These are phyloP conservation scores for Hepsetus odoe DNA, from an alignment of 2,113 vertebrate genomes.

Conservation along the genomic window DNA sequence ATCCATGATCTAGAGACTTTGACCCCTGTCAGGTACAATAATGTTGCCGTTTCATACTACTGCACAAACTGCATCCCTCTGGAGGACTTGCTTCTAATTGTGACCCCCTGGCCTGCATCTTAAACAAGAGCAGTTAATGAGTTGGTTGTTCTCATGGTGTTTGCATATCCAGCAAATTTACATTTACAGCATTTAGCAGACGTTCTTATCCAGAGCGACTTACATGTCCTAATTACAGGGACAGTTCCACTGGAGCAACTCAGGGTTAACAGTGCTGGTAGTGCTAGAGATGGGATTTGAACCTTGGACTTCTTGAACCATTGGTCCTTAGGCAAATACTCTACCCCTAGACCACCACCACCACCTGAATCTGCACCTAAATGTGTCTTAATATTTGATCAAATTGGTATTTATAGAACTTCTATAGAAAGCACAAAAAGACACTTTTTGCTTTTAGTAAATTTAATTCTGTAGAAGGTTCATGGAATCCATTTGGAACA, in stretches of 20 bases:
- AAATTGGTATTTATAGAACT: not conserved
- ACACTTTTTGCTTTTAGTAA: too few relatives aligned
- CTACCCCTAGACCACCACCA: too few relatives aligned
- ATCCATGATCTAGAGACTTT: conserved; percentile 91
- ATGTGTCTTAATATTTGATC: conserved; percentile 68
- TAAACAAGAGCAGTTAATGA: conserved; percentile 85
- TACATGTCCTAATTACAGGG: too few relatives aligned
- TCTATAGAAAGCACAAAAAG: not conserved
- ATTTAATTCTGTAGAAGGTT: too few relatives aligned
- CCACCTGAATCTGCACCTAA: conserved; percentile 77
- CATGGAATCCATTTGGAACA: too few relatives aligned
- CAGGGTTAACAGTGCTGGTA: too few relatives aligned
- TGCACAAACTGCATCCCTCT: conserved; percentile 74
- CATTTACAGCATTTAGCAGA: too few relatives aligned
- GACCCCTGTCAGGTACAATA: conserved; percentile 90
- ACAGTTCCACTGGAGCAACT: too few relatives aligned
- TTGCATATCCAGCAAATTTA: conserved; percentile 82
- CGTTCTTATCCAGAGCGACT: too few relatives aligned
- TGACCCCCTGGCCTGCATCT: conserved; percentile 82
- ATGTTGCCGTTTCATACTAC: conserved; percentile 89
- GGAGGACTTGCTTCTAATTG: conserved; percentile 75
- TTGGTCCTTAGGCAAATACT: too few relatives aligned
- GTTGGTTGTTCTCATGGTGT: conserved; percentile 65
- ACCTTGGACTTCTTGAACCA: too few relatives aligned
- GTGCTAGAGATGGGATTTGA: too few relatives aligned